Percentiles rank a stretch among this genome's conserved stretches.
Conservation (phyloP, 2,113 vertebrate genomes). For the Xenotilapia longispinis region DNA sequence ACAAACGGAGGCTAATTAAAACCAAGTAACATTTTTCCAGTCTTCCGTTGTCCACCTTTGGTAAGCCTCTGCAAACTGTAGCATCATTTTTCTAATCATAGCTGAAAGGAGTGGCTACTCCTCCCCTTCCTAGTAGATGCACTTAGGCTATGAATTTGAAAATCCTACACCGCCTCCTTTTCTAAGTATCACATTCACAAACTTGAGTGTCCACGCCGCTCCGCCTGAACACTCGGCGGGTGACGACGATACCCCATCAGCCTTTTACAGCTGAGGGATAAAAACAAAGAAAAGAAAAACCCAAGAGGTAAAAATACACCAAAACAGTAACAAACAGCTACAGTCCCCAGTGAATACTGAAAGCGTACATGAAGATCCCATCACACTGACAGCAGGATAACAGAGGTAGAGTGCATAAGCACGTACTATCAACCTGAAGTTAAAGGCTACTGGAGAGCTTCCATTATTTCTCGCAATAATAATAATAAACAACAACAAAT, state of each 20-base stretch:
- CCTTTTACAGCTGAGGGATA: background rate
- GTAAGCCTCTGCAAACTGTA: background rate
- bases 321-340: background rate
- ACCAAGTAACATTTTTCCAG: fast-evolving
- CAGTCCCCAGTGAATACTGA: background rate
- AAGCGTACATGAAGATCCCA: background rate
- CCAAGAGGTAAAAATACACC: background rate
- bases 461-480: background rate
- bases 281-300: background rate
- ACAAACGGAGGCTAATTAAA: background rate
- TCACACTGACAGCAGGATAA: background rate
- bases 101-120: background rate
- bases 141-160: background rate
- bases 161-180: background rate
- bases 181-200: background rate
- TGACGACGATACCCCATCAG: background rate
- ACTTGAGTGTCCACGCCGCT: fast-evolving
- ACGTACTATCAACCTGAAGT: background rate
- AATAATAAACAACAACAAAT: constrained; percentile 2
- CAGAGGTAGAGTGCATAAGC: background rate
- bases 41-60: background rate
- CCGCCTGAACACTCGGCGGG: fast-evolving
- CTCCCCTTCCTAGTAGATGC: background rate
- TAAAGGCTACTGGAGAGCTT: background rate
- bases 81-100: background rate